Conservation (phyloP, 1,140 invertebrate species). For the Nixonia krombeini region DNA sequence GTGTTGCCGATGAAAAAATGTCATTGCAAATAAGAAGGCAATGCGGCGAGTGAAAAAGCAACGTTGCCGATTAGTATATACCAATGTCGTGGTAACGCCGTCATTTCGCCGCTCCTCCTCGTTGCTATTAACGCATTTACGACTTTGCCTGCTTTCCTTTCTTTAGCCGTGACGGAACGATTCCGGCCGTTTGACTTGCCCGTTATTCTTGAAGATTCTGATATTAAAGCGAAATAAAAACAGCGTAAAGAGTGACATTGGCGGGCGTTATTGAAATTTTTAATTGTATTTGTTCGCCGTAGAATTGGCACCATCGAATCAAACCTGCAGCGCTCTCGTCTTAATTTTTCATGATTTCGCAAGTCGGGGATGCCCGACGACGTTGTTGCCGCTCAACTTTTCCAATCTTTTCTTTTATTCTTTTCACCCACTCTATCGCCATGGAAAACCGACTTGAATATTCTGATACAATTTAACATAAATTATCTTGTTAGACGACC, state of each 20-base stretch:
- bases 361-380: not conserved
- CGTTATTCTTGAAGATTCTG: not conserved
- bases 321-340: not conserved
- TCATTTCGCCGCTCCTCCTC: too few relatives aligned
- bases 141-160: constrained; percentile 11
- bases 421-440: not conserved
- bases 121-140: too few relatives aligned
- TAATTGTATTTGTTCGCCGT: not conserved
- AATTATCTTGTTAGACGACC: too few relatives aligned
- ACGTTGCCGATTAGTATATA: too few relatives aligned
- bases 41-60: too few relatives aligned
- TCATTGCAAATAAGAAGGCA: too few relatives aligned
- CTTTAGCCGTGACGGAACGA: constrained; percentile 2
- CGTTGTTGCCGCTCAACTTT: not conserved
- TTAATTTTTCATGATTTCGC: constrained; percentile 3
- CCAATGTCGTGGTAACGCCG: too few relatives aligned
- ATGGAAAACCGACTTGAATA: too few relatives aligned
- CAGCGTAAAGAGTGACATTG: not conserved
- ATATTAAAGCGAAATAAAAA: not conserved
- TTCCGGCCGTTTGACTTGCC: not conserved
- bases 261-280: constrained; percentile 4
- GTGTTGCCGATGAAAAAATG: too few relatives aligned
- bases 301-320: not conserved
- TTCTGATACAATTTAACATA: too few relatives aligned
- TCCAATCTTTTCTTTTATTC: not conserved